Evolutionary conservation across 2,888 invertebrate genomes (phyloP), one percentile per base, ranked within the genome.

Genomic region (Graphium colonna): DNA sequence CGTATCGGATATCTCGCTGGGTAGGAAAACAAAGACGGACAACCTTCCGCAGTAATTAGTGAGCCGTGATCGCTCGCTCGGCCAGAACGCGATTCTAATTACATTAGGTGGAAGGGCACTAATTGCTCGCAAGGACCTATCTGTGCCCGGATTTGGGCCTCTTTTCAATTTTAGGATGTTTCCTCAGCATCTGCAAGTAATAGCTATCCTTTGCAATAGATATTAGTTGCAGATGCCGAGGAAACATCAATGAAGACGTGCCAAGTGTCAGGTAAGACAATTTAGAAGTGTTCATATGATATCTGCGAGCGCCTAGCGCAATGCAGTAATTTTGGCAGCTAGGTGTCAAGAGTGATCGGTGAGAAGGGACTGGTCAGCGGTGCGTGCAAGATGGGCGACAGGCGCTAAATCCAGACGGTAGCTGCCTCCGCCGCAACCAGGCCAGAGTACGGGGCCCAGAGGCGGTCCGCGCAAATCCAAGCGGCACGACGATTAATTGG

Each of bases 11-110:
- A n/a, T 17, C 43, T 43, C 4, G 8, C 38, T 12, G 12, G 26
- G 38, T 18, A 15, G 17, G 31, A 16, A 43, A 39, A 44, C 44
- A 43, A 43, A 43, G 47, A 40, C 15, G 3, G 36, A 2, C 49
- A 53, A 39, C 53, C 53, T 53, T 53, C 53, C 31, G 31, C 4
- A 10, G 10, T 28, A 49, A 53, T 53, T 53, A 49, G 49, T 15
- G 18, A 16, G 16, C 38, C 41, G 21, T 9, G 33, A 21, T 16
- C 21, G 12, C 17, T 21, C 9, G 13, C 38, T 18, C 18, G 15
- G 8, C 5, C 10, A 7, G 4, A 38, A 12, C 21, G 31, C 21
- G 28, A n/a, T 13, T 28, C 31, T 40, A 48, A 48, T 40, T 8
- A 12, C 36, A 16, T 39, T 12, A 36, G 36, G 7, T n/a, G n/a